A percentile compares a stretch with the other conserved stretches of the same genome.
These are phyloP conservation scores for Pampusana beccarii DNA, from an alignment of 2,113 vertebrate species.

Conservation along the genomic window DNA sequence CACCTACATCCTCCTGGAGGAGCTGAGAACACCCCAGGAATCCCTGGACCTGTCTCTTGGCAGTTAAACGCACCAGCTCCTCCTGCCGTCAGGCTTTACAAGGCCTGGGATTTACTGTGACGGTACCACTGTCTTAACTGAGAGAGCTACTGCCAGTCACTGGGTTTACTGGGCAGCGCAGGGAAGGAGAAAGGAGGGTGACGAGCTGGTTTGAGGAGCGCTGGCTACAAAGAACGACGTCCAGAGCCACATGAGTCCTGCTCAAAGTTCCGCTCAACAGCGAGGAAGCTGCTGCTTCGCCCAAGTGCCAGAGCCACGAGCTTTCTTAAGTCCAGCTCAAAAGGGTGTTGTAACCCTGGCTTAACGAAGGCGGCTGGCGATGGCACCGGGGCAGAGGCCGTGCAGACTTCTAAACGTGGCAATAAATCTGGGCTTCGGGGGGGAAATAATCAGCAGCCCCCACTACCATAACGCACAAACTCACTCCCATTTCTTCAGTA, in stretches of 20 bases:
- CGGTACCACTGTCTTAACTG: not conserved
- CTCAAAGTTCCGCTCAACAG: too few species aligned
- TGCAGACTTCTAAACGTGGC: fast-evolving
- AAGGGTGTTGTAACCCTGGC: not conserved
- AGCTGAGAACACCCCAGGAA: not conserved
- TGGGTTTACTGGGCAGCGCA: not conserved
- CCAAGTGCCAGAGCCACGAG: fast-evolving
- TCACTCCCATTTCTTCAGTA: not conserved
- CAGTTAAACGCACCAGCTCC: not conserved
- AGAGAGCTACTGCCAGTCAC: not conserved
- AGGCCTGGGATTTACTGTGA: not conserved
- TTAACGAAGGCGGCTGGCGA: not conserved
- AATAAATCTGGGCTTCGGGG: too few species aligned
- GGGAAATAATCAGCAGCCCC: not conserved
- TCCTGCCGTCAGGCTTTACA: not conserved
- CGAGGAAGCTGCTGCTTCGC: not conserved
- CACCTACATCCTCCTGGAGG: not conserved
- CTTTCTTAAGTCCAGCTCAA: not conserved
- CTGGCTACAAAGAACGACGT: not conserved
- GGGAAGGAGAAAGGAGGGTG: fast-evolving
- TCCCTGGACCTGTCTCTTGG: not conserved
- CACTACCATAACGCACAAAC: not conserved
- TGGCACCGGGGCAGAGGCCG: too few species aligned
- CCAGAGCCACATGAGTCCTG: not conserved
- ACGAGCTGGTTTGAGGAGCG: not conserved